Conservation (phyloP, 2,888 invertebrate species). For the Ecliptopera silaceata region DNA sequence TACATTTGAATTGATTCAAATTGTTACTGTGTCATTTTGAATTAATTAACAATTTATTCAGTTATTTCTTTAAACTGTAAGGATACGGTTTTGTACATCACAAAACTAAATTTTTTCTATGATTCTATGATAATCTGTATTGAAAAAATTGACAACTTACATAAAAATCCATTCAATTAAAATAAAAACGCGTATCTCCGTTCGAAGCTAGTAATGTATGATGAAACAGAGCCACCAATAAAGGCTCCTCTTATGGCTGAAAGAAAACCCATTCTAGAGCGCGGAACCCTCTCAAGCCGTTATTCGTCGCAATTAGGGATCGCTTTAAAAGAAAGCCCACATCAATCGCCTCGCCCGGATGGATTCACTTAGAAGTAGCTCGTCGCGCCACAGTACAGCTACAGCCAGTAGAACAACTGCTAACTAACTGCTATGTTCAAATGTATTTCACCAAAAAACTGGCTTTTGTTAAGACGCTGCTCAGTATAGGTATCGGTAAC, state of each 20-base stretch:
- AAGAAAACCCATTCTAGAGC: background rate
- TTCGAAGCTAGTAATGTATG: background rate
- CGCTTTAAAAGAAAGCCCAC: constrained; percentile 19
- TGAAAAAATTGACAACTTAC: no score
- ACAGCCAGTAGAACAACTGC: constrained; percentile 3
- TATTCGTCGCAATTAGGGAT: constrained; percentile 17
- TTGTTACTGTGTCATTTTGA: background rate
- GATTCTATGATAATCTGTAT: no score
- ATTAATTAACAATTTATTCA: no score
- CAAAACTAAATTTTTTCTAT: no score
- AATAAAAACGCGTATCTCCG: no score
- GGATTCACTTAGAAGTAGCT: constrained; percentile 16
- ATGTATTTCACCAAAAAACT: no score
- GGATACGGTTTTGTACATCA: no score
- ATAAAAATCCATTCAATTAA: no score
- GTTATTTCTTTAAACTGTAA: no score
- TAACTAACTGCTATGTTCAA: background rate
- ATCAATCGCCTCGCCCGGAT: constrained; percentile 19
- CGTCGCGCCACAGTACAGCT: background rate
- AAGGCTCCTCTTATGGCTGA: background rate
- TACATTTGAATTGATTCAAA: background rate
- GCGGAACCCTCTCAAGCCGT: constrained; percentile 6
- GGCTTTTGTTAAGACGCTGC: no score
- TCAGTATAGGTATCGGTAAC: no score
- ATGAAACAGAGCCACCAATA: background rate